Conservation (phyloP, 2,113 vertebrate genomes). For the Oreochromis tanganicae region DNA sequence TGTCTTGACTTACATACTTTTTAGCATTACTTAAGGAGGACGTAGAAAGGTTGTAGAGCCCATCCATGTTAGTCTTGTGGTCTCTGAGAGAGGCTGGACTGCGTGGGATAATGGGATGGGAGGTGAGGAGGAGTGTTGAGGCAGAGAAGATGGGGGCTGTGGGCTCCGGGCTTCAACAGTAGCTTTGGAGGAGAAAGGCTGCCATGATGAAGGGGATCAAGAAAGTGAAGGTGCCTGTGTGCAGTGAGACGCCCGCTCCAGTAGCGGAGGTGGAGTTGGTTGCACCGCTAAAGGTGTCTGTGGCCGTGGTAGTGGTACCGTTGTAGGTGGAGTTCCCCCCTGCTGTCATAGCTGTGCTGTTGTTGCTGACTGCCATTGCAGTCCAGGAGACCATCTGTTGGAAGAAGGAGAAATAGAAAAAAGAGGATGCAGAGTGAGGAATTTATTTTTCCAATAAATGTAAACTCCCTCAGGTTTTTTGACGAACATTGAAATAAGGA, state of each 20-base stretch:
- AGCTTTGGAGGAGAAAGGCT: conserved; percentile 50
- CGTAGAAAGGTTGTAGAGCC: conserved; percentile 11
- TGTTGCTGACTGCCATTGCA: neutral
- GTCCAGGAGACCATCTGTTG: conserved; percentile 52
- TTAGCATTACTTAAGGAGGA: conserved; percentile 13
- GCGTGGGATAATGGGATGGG: neutral
- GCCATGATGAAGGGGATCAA: conserved; percentile 54
- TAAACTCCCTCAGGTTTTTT: neutral
- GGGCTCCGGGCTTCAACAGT: conserved; percentile 50
- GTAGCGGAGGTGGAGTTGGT: conserved; percentile 40
- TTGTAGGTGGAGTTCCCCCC: conserved; percentile 39
- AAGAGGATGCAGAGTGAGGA: neutral
- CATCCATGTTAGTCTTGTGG: conserved; percentile 58
- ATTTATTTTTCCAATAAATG: neutral
- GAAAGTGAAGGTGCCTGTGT: conserved; percentile 29
- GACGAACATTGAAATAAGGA: neutral
- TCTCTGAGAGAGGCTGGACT: conserved; percentile 26
- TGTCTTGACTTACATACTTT: conserved; percentile 27
- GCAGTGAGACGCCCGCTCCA: conserved; percentile 41
- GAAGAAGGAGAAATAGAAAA: neutral
- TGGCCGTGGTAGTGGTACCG: conserved; percentile 43
- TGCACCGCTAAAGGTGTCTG: conserved; percentile 21
- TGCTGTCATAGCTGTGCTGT: neutral
- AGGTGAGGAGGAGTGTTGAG: neutral
- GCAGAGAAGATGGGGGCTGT: neutral